phyloP scores from a whole-genome alignment of 2,797 vertebrate genomes.

The Allobates femoralis region DNA sequence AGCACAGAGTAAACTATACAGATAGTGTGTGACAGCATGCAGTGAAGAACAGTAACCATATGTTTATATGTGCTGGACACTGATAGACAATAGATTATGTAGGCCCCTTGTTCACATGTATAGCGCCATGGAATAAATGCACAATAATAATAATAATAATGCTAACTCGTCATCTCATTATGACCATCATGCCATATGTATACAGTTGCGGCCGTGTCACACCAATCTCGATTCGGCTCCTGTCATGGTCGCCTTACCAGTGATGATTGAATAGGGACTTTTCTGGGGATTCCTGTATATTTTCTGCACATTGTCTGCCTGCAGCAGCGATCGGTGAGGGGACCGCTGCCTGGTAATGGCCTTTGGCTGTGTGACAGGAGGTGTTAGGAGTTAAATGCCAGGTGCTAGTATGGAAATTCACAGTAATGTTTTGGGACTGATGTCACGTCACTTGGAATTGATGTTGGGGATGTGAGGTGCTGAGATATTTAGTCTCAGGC shows the following conservation, averaged over 20 bases:
- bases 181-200: too few relatives aligned
- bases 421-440: conserved; percentile 33
- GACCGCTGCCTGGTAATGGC: not conserved
- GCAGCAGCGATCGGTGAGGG: not conserved
- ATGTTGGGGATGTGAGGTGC: conserved; percentile 11
- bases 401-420: conserved; percentile 26
- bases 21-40: too few relatives aligned
- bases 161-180: too few relatives aligned
- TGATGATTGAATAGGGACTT: not conserved
- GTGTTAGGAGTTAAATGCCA: conserved; percentile 29
- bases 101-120: too few relatives aligned
- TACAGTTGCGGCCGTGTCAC: not conserved
- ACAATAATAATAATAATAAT: too few relatives aligned
- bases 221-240: not conserved
- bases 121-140: too few relatives aligned
- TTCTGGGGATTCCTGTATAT: not conserved
- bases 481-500: conserved; percentile 26
- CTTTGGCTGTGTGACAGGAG: conserved; percentile 19
- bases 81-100: too few relatives aligned
- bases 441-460: conserved; percentile 33
- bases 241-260: not conserved
- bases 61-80: too few relatives aligned
- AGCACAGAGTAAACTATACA: too few relatives aligned
- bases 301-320: not conserved
- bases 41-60: too few relatives aligned